Evolutionary conservation across 2,888 invertebrate genomes (phyloP), one percentile per base, ranked within the genome.

Genomic region (Drosophila kanekoi): DNA sequence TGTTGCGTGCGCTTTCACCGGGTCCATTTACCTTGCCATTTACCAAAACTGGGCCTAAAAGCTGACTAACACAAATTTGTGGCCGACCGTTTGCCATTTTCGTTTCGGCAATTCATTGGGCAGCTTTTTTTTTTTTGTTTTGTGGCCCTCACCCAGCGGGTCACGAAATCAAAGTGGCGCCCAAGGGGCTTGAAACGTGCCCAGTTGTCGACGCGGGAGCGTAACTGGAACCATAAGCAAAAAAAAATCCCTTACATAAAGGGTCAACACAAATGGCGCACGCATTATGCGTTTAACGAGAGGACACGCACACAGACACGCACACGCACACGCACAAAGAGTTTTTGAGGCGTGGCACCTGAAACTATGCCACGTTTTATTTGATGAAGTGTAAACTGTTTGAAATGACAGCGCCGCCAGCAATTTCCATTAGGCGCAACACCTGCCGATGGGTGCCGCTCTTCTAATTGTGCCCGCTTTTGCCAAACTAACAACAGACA

Each of bases 371-470:
- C 78, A 82, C 71, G 72, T 66, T 79, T 72, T 69, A 74, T 77
- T 76, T 79, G 87, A 89, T 89, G 85, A 83, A 82, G 88, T 89
- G 89, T 75, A 79, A 89, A 89, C 75, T 74, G 77, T 72, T 68
- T 60, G 70, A 58, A 70, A 51, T 76, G 78, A 80, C 72, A 79
- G 67, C 52, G 14, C 63, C 47, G 45, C 44, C 14, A 41, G 58
- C 60, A 18, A 44, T 54, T 62, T 65, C 61, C 65, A 77, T 63
- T 71, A 51, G 37, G 20, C 23, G 54, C 38, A 37, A 54, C 65
- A 73, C 61, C 64, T 58, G 43, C 20, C 53, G 20, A 35, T 37
- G 41, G 38, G 56, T 54, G 62, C 59, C 63, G 49, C 32, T 44
- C 10, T 13, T 33, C 53, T 78, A 67, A 79, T 67, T 71, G 78